Evolutionary conservation across 2,888 invertebrate genomes (phyloP).

Genomic region (Apoda limacodes): DNA sequence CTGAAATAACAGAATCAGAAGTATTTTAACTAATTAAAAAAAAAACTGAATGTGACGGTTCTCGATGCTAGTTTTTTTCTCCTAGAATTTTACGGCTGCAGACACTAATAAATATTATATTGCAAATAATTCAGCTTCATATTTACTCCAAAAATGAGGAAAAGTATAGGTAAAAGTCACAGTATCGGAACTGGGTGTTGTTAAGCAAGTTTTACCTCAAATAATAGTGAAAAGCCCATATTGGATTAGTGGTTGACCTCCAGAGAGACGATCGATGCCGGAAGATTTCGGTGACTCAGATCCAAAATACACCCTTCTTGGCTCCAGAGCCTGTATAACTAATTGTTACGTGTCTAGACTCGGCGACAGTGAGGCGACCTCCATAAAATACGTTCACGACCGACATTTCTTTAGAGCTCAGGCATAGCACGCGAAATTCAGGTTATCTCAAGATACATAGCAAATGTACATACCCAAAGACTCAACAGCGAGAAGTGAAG

Average conservation of each 20-base stretch:
- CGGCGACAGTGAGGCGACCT: constrained; percentile 54
- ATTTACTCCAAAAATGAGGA: constrained; percentile 1
- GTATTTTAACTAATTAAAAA: too few species aligned
- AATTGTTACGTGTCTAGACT: constrained; percentile 64
- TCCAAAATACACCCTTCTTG: constrained; percentile 49
- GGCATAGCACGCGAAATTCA: constrained; percentile 47
- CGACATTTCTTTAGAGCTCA: background rate
- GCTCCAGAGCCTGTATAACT: constrained; percentile 31
- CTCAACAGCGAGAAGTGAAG: constrained; percentile 46
- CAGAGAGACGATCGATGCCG: constrained; percentile 50
- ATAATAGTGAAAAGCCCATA: constrained; percentile 29
- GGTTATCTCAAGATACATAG: constrained; percentile 37
- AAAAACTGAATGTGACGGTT: too few species aligned
- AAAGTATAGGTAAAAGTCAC: constrained; percentile 10
- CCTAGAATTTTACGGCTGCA: too few species aligned
- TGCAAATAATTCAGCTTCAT: too few species aligned
- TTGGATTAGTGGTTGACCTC: constrained; percentile 40
- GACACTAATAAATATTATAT: too few species aligned
- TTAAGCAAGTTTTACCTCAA: constrained; percentile 25
- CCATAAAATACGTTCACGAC: constrained; percentile 27
- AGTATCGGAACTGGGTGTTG: constrained; percentile 20
- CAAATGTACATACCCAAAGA: too few species aligned
- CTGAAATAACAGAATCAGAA: too few species aligned
- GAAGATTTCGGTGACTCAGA: constrained; percentile 55
- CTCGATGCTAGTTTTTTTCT: too few species aligned